Percentiles rank a stretch among this genome's conserved stretches.
These are phyloP conservation scores for Felis chaus DNA, from an alignment of 2,113 vertebrate species.

Conservation along the genomic window DNA sequence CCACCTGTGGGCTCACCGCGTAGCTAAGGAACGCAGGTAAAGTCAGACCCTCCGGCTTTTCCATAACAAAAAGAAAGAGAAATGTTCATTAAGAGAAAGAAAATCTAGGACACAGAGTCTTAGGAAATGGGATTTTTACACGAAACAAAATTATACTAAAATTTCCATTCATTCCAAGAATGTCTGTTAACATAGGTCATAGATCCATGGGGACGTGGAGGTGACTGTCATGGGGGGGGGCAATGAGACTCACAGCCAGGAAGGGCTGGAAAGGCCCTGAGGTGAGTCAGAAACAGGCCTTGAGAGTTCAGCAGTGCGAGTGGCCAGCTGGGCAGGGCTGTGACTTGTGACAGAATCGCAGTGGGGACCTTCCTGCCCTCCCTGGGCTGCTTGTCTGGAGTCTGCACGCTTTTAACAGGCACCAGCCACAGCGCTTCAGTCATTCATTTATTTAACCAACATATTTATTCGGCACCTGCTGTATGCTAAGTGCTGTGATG, in stretches of 20 bases:
- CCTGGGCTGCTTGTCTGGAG: rapidly evolving
- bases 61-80: not conserved
- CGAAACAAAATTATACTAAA: not conserved
- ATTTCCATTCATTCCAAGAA: not conserved
- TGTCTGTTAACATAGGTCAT: not conserved
- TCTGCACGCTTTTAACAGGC: not conserved
- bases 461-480: not conserved
- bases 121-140: not conserved
- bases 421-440: not conserved
- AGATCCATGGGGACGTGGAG: not conserved
- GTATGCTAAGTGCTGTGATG: not conserved
- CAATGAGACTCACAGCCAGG: not conserved
- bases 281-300: no score
- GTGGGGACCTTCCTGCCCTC: not conserved
- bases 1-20: rapidly evolving
- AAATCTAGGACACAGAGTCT: not conserved
- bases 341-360: not conserved
- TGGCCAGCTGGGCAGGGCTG: not conserved
- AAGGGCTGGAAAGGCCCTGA: not conserved
- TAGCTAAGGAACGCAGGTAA: not conserved
- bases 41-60: not conserved
- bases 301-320: rapidly evolving
- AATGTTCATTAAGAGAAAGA: not conserved
- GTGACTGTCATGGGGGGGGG: not conserved
- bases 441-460: not conserved